Conservation (phyloP, 2,113 vertebrate species). For the Tyrannus savana region DNA sequence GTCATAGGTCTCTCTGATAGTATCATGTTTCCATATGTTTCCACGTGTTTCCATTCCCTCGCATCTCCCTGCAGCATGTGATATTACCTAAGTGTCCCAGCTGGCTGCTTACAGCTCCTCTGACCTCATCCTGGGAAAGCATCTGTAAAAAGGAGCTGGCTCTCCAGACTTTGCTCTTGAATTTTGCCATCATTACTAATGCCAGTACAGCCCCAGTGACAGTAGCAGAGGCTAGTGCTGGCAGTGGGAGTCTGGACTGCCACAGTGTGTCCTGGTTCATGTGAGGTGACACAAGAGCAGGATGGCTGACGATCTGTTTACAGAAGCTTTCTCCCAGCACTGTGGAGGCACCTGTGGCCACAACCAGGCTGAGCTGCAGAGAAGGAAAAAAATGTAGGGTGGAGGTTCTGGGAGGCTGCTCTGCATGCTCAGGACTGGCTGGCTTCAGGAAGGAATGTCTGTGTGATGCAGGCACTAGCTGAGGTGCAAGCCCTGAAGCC, state of each 20-base stretch:
- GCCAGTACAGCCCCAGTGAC: background rate
- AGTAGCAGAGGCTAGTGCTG: background rate
- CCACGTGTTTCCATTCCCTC: background rate
- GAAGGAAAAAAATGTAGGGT: background rate
- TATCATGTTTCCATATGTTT: background rate
- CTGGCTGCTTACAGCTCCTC: background rate
- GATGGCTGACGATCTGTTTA: background rate
- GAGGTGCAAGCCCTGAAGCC: background rate
- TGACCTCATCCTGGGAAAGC: background rate
- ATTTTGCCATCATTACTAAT: background rate
- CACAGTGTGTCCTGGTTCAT: background rate
- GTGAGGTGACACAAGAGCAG: background rate
- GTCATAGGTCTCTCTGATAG: background rate
- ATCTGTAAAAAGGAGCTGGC: background rate
- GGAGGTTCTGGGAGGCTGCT: background rate
- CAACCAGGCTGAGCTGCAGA: fast-evolving
- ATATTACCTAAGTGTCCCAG: background rate
- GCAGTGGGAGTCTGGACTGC: background rate
- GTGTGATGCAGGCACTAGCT: background rate
- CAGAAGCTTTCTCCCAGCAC: background rate
- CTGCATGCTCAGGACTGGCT: background rate
- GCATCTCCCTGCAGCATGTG: background rate
- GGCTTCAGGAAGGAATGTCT: background rate
- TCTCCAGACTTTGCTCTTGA: background rate
- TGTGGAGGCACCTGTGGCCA: background rate